Evolutionary conservation across 2,113 vertebrate species (phyloP).

Genomic region (Ovis canadensis): DNA sequence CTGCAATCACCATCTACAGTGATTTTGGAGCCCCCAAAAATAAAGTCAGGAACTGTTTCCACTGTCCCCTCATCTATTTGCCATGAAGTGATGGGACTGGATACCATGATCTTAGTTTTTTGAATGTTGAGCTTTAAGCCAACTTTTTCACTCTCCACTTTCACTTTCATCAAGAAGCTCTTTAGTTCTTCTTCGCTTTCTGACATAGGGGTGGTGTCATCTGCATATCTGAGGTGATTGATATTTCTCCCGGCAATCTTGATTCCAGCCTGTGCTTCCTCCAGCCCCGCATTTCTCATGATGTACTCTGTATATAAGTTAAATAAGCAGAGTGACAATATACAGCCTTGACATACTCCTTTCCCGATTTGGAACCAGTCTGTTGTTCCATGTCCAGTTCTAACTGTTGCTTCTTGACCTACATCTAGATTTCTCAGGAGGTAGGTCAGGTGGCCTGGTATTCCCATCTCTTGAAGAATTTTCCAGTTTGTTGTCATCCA

Average conservation of each 20-base stretch:
- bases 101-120: background rate
- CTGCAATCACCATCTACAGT: background rate
- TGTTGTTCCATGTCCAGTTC: background rate
- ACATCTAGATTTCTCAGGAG: background rate
- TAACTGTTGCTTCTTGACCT: background rate
- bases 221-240: background rate
- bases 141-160: background rate
- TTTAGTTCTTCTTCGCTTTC: background rate
- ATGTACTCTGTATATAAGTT: background rate
- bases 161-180: background rate
- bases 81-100: background rate
- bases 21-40: background rate
- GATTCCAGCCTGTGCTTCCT: background rate
- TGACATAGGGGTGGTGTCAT: background rate
- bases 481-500: background rate
- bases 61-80: background rate
- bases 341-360: background rate
- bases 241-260: background rate
- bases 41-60: background rate
- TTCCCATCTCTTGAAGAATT: background rate
- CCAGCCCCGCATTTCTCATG: background rate
- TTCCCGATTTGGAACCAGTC: background rate
- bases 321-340: background rate
- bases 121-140: background rate
- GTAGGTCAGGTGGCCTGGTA: background rate